Evolutionary conservation across 2,113 vertebrate genomes (phyloP).

Genomic region (Coturnix japonica): DNA sequence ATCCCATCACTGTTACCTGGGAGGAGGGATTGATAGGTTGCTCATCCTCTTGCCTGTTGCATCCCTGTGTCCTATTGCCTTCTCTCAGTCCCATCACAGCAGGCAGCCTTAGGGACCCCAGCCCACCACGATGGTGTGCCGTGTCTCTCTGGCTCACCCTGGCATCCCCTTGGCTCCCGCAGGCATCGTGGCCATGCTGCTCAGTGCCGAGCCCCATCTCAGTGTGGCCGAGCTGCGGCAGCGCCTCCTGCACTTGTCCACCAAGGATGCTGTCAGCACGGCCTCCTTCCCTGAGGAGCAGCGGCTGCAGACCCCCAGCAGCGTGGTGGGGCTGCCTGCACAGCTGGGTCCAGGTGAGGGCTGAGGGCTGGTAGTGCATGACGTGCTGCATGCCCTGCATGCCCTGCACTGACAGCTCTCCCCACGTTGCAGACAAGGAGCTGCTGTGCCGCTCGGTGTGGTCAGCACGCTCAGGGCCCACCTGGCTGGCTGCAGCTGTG

Average conservation of each 20-base stretch:
- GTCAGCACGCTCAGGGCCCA: conserved; percentile 80
- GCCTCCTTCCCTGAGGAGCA: conserved; percentile 79
- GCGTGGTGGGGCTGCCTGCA: conserved; percentile 78
- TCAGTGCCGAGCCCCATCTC: conserved; percentile 73
- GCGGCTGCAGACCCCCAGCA: conserved; percentile 80
- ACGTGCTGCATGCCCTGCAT: rapidly evolving
- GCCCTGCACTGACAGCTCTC: rapidly evolving
- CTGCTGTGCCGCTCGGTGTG: conserved; percentile 89
- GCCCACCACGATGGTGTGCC: not conserved
- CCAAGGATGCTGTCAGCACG: conserved; percentile 74
- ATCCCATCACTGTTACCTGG: no score
- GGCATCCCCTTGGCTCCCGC: rapidly evolving
- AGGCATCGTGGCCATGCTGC: conserved; percentile 85
- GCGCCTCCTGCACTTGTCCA: conserved; percentile 79
- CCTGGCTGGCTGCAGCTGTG: not conserved
- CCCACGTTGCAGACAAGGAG: conserved; percentile 51
- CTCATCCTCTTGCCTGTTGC: rapidly evolving
- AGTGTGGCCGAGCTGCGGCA: conserved; percentile 82
- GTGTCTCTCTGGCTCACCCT: not conserved
- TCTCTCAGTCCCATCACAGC: not conserved
- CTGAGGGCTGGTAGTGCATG: not conserved
- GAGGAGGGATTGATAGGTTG: not conserved
- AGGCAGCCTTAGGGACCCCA: not conserved
- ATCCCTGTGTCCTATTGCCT: not conserved
- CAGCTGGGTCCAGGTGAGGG: conserved; percentile 36